These are phyloP conservation scores for Syrmaticus mikado DNA, from an alignment of 2,113 vertebrate species.

Conservation along the genomic window DNA sequence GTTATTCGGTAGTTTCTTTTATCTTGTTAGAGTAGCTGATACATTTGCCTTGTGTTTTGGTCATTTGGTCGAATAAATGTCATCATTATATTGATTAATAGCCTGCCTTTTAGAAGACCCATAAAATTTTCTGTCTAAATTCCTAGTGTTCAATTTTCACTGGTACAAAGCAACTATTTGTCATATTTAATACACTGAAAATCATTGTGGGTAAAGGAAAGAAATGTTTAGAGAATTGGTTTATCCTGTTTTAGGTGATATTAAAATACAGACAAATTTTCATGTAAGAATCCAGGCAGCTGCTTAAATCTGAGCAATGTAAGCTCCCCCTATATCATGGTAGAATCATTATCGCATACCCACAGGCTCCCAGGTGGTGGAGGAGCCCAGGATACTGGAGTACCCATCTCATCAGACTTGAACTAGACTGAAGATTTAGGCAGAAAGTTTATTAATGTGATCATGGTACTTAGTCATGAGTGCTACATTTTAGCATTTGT, in stretches of 20 bases:
- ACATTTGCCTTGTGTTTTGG: slow-evolving; percentile 7
- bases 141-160: slow-evolving; percentile 21
- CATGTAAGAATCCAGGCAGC: not conserved
- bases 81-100: slow-evolving; percentile 49
- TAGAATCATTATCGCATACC: not conserved
- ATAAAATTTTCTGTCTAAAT: slow-evolving; percentile 52
- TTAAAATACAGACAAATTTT: not conserved
- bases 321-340: fast-evolving
- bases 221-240: not conserved
- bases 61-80: slow-evolving; percentile 56
- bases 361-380: not conserved
- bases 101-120: not conserved
- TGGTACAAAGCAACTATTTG: slow-evolving; percentile 10
- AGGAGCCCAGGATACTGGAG: fast-evolving
- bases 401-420: not conserved
- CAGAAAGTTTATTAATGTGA: not conserved
- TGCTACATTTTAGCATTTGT: not conserved
- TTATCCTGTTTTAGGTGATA: not conserved
- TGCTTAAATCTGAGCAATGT: not conserved
- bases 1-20: not conserved
- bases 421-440: not conserved
- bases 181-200: slow-evolving; percentile 11
- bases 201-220: not conserved
- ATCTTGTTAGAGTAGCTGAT: slow-evolving; percentile 17
- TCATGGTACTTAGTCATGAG: fast-evolving